Evolutionary conservation across 2,113 vertebrate genomes (phyloP), one percentile per base, ranked within the genome.

Genomic region (Coptodon bakossiorum): DNA sequence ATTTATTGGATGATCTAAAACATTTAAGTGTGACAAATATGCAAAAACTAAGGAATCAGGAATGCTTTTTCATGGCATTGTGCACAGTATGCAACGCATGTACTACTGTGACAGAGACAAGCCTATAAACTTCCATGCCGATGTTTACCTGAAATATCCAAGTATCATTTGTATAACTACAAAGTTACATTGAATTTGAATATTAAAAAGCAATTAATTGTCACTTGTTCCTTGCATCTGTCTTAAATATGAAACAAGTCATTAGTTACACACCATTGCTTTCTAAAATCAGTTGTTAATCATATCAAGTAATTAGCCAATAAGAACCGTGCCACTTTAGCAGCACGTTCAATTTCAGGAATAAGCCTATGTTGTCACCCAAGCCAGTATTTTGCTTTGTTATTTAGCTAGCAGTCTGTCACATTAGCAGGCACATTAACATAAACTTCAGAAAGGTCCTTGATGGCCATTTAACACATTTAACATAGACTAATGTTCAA

Each of bases 401-500:
- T 45, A 27, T 24, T 73, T 45, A 5, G 38, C 3, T 73, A 45
- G 68, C 5, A 45, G 38, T 73, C 38, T 27, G 13, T 27, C 22
- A 73, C 68, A 73, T 73, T 73, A 45, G 38, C 12, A 45, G 22
- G 38, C 68, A 45, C 3, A 45, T 71, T 24, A 71, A 71, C 22
- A 16, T 73, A 45, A 45, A 45, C 14, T 73, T 45, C 22, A 27
- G 5, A 73, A 73, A 45, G 38, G 8, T 45, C 22, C 22, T 11
- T 3, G 7, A 40, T 13, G 34, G 63, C 36, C 22, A 73, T 73
- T 45, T 73, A 73, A 73, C 68, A 73, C 40, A 73, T 73, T 45
- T 73, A 73, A 73, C 68, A 73, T 27, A 73, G 38, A 45, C 22
- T 27, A 73, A 45, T 73, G 68, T 73, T 73, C 8, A 73, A 73